Evolutionary conservation across 2,888 invertebrate species (phyloP), one percentile per base, ranked within the genome.

Genomic region (Conus canariensis): DNA sequence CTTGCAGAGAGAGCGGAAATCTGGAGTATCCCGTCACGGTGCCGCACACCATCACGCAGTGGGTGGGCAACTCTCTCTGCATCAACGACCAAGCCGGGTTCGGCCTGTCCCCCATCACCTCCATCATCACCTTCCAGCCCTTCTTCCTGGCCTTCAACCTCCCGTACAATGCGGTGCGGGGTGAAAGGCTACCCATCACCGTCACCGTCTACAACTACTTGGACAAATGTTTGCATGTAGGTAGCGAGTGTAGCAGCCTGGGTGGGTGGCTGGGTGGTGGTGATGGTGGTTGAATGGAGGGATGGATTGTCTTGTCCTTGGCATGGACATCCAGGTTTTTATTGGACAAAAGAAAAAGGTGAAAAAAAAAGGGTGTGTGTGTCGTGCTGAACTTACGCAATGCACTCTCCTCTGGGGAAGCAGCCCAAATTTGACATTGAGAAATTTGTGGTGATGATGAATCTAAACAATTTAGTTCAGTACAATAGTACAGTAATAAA

Each of bases 121-220:
- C 96, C 67, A 94, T 97, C 90, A 97, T 96, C 1, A 97, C 97
- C 56, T 98, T 98, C 95, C 97, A 98, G 90, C 97, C 98, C 10
- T 98, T 98, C 96, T 98, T 98, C 96, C 97, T 98, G 58, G 97
- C 98, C 93, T 97, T 98, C 67, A 97, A 97, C 90, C 96, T 97
- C 30, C 98, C 98, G 0, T 97, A 97, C 91, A 97, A 97, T 0
- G 97, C 98, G 0, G 97, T 97, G 90, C 97, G 97, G 3, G 97
- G 97, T 0, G 98, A 98, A 96, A 96, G 97, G 25, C 96, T 97
- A 59, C 97, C 97, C 87, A 96, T 98, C 87, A 97, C 97, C 91
- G 97, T 98, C 30, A 97, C 97, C 0, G 97, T 98, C 83, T 98
- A 97, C 96, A 98, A 98, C 96, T 98, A 98, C 94, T 96, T 98